These are phyloP conservation scores for Nycticryphes semicollaris DNA, from an alignment of 2,113 vertebrate species.

Conservation along the genomic window DNA sequence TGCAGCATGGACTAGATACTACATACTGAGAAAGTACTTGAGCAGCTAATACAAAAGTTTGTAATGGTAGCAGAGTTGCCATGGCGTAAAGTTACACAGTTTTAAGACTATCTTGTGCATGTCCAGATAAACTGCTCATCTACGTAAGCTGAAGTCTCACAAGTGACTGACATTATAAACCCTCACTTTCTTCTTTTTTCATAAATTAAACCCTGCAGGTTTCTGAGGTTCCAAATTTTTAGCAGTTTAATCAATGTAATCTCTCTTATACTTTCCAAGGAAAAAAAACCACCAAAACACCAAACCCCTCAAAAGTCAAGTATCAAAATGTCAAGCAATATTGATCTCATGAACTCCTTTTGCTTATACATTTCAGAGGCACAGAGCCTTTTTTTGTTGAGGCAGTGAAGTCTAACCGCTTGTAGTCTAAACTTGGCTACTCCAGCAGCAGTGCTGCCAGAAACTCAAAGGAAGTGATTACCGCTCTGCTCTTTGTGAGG, in stretches of 20 bases:
- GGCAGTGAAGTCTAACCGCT: background rate
- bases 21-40: background rate
- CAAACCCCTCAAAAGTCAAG: accelerated
- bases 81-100: accelerated
- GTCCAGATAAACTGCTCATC: background rate
- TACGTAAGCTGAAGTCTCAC: background rate
- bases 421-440: background rate
- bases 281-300: background rate
- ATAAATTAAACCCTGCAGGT: background rate
- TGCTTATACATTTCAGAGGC: background rate
- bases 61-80: background rate
- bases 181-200: background rate
- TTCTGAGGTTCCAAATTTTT: background rate
- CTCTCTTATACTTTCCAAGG: background rate
- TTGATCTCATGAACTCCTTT: background rate
- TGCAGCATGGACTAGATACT: background rate
- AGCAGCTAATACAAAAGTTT: background rate
- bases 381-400: background rate
- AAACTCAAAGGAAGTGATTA: background rate
- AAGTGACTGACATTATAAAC: background rate
- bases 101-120: background rate
- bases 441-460: background rate
- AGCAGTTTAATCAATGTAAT: background rate
- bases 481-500: background rate
- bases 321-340: background rate